Evolutionary conservation across 1,140 invertebrate genomes (phyloP).

Genomic region (Oreohelix idahoensis): DNA sequence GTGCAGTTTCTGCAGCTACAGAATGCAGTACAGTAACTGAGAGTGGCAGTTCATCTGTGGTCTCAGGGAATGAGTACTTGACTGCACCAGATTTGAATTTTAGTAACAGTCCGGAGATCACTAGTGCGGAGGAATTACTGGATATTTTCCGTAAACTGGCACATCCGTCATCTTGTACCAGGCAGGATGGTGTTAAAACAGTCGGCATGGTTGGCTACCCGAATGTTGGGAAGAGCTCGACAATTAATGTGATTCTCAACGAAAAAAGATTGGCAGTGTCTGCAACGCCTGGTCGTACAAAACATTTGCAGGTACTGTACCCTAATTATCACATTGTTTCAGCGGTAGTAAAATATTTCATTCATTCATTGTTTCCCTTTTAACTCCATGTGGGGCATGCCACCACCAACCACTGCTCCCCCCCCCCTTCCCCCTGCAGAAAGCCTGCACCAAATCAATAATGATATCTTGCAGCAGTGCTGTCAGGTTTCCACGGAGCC

Average conservation of each 20-base stretch:
- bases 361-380: no score
- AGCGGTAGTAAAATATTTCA: no score
- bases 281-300: slow-evolving; percentile 96
- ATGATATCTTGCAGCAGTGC: no score
- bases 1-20: not conserved
- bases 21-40: not conserved
- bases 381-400: no score
- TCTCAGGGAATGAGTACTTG: not conserved
- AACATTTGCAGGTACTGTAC: slow-evolving; percentile 89
- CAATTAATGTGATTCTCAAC: slow-evolving; percentile 93
- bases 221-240: slow-evolving; percentile 99
- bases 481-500: no score
- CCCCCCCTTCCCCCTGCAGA: no score
- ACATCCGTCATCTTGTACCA: slow-evolving; percentile 74
- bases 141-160: slow-evolving; percentile 78
- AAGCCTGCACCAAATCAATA: no score
- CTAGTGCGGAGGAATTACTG: slow-evolving; percentile 74
- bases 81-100: not conserved
- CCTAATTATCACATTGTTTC: no score
- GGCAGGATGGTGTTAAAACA: slow-evolving; percentile 76
- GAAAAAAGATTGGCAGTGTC: slow-evolving; percentile 96
- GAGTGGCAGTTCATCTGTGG: not conserved
- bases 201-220: slow-evolving; percentile 97
- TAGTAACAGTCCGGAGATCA: slow-evolving; percentile 36
- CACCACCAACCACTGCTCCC: no score